A percentile compares a stretch with the other conserved stretches of the same genome.
Evolutionary conservation across 1,140 invertebrate species (phyloP).

Genomic region (Drosophila mayri): DNA sequence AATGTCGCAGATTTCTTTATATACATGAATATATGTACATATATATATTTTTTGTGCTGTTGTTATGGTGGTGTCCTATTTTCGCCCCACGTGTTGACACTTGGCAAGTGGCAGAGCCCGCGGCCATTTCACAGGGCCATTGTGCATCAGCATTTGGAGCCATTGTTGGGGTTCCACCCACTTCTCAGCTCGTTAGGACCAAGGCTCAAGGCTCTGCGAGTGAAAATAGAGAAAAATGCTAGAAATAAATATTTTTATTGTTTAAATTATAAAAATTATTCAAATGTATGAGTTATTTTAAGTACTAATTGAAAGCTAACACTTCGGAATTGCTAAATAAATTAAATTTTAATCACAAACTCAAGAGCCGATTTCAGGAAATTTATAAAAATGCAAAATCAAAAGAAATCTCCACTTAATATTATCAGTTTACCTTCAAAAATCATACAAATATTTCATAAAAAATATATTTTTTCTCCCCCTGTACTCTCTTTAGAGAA

Average conservation of each 20-base stretch:
- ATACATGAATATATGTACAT: not conserved
- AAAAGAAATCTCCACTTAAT: too few relatives aligned
- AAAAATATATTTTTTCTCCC: not conserved
- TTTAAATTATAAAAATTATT: not conserved
- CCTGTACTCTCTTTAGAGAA: conserved; percentile 16
- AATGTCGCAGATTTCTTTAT: conserved; percentile 37
- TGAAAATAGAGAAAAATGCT: not conserved
- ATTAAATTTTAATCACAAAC: not conserved
- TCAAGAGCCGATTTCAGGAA: not conserved
- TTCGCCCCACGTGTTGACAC: conserved; percentile 42
- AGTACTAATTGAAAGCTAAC: not conserved
- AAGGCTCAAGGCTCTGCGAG: conserved; percentile 19
- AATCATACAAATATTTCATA: not conserved
- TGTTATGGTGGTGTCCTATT: conserved; percentile 31
- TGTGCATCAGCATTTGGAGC: conserved; percentile 38
- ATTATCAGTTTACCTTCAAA: too few relatives aligned
- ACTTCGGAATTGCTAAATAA: not conserved
- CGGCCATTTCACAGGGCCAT: conserved; percentile 41
- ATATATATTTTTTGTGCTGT: not conserved
- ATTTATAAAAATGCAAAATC: too few relatives aligned
- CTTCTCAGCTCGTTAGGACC: conserved; percentile 63
- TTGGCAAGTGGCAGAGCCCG: conserved; percentile 46
- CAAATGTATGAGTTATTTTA: too few relatives aligned
- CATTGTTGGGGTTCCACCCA: conserved; percentile 31
- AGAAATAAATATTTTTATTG: too few relatives aligned